Evolutionary conservation across 2,888 invertebrate species (phyloP).

Genomic region (Lasioglossum villosulum): DNA sequence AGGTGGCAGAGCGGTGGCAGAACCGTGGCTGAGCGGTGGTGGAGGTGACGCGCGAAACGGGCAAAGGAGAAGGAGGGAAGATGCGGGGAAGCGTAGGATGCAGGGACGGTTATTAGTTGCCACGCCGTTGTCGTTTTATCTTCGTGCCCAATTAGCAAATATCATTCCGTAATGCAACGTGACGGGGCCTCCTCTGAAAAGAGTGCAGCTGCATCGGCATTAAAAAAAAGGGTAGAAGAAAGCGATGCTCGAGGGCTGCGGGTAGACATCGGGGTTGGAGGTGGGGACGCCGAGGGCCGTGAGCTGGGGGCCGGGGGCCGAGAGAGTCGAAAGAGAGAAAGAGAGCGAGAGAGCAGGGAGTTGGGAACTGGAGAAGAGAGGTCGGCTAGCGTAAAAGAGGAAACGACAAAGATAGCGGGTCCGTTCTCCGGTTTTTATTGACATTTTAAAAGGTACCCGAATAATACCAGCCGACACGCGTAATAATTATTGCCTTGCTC

Average conservation of each 20-base stretch:
- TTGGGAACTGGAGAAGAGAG: not conserved
- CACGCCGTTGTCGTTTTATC: slow-evolving; percentile 80
- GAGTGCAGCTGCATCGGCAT: slow-evolving; percentile 73
- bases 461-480: slow-evolving; percentile 79
- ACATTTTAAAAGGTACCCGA: slow-evolving; percentile 74
- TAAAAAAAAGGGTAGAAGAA: slow-evolving; percentile 61
- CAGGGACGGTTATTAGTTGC: slow-evolving; percentile 82
- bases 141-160: slow-evolving; percentile 84
- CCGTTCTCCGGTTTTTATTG: slow-evolving; percentile 71
- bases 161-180: slow-evolving; percentile 84
- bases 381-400: slow-evolving; percentile 40
- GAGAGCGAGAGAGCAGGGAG: not conserved
- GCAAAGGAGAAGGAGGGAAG: slow-evolving; percentile 9
- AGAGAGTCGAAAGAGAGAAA: not conserved
- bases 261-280: slow-evolving; percentile 30
- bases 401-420: slow-evolving; percentile 57
- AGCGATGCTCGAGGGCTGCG: slow-evolving; percentile 50
- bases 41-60: slow-evolving; percentile 34
- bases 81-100: slow-evolving; percentile 47
- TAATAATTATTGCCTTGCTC: slow-evolving; percentile 79
- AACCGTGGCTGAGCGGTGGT: slow-evolving; percentile 14
- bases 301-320: not conserved
- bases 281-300: slow-evolving; percentile 1
- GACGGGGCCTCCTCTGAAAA: slow-evolving; percentile 78
- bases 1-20: slow-evolving; percentile 25